Evolutionary conservation across 2,113 vertebrate species (phyloP).

Genomic region (Cryptotis parvus): DNA sequence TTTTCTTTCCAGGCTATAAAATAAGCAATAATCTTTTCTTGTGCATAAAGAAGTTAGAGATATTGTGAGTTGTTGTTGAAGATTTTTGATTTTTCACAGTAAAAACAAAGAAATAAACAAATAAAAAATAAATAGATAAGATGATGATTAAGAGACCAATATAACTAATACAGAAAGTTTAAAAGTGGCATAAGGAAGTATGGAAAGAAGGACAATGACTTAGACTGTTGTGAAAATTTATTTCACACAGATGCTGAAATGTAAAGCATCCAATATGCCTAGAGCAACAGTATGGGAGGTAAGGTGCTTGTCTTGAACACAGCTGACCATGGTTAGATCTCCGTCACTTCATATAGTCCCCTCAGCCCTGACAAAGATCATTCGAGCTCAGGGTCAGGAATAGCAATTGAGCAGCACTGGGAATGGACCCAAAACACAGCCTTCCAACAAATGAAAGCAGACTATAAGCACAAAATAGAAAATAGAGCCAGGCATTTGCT

Average conservation of each 20-base stretch:
- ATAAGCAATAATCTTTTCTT: neutral
- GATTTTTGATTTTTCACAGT: neutral
- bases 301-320: no score
- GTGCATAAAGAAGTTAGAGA: neutral
- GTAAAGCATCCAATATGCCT: neutral
- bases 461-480: no score
- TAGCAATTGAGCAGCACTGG: no score
- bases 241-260: constrained; percentile 11
- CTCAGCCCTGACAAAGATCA: no score
- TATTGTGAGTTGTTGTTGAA: neutral
- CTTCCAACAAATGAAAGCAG: no score
- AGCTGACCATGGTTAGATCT: no score
- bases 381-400: no score
- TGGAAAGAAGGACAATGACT: neutral
- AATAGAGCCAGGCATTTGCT: no score
- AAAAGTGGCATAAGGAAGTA: neutral
- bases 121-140: constrained; percentile 10
- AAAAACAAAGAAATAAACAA: neutral
- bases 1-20: constrained; percentile 10
- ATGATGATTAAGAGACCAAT: neutral
- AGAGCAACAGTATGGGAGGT: no score
- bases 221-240: neutral
- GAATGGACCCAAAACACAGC: no score
- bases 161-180: neutral
- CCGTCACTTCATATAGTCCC: no score